Evolutionary conservation across 2,113 vertebrate genomes (phyloP).

Genomic region (Cardinalis cardinalis): DNA sequence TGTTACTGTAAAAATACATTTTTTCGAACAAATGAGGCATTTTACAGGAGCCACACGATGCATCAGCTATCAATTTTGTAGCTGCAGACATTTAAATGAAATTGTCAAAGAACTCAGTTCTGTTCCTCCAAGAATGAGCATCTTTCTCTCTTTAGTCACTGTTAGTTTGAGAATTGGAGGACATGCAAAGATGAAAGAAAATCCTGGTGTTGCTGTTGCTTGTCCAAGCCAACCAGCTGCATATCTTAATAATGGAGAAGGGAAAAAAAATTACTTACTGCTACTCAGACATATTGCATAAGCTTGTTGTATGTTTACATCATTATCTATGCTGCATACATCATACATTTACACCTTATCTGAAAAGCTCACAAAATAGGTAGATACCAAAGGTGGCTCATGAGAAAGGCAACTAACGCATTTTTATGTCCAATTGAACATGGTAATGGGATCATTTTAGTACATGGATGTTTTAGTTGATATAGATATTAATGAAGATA

Average conservation of each 20-base stretch:
- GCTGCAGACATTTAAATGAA: neutral
- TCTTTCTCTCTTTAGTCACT: neutral
- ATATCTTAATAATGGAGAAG: neutral
- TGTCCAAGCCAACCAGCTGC: neutral
- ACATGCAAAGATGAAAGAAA: neutral
- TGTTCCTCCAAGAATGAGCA: neutral
- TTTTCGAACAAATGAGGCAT: neutral
- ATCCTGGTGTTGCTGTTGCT: neutral
- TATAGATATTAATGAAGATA: neutral
- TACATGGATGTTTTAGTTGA: neutral
- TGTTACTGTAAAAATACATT: neutral
- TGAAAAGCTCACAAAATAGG: neutral
- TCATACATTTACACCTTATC: neutral
- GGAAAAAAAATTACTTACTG: neutral
- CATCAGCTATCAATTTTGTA: neutral
- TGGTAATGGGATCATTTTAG: neutral
- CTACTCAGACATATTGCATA: neutral
- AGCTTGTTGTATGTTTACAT: neutral
- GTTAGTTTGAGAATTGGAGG: neutral
- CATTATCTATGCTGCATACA: neutral
- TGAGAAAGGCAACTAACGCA: neutral
- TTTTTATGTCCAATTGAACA: neutral
- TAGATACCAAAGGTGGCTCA: neutral
- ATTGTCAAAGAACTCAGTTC: neutral
- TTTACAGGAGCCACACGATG: neutral